phyloP scores from a whole-genome alignment of 2,797 vertebrate species.

The Eurystomus glaucurus region DNA sequence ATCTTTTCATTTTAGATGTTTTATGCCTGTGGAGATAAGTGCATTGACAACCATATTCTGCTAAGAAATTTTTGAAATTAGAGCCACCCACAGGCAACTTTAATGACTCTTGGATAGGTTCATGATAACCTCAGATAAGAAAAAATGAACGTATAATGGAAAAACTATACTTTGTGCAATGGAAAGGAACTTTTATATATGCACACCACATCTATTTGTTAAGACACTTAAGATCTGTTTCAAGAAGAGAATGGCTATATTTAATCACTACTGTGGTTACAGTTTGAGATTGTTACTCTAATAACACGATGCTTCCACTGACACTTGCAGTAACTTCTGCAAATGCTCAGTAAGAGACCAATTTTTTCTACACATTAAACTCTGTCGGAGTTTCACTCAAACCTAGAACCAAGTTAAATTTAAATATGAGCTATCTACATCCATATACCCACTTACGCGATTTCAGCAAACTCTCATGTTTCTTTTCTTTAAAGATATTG shows the following conservation, averaged over 20 bases:
- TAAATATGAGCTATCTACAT: neutral
- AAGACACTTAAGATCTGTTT: neutral
- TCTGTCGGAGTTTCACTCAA: neutral
- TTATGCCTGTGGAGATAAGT: neutral
- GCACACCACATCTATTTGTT: neutral
- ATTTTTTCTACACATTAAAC: neutral
- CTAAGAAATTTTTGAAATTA: conserved; percentile 25
- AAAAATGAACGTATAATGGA: neutral
- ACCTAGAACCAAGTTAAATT: neutral
- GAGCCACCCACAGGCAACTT: neutral
- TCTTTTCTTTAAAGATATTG: neutral
- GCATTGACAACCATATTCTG: neutral
- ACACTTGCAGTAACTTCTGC: neutral
- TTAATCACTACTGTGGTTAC: neutral
- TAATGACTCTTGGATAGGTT: neutral
- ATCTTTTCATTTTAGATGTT: neutral
- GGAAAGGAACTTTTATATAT: neutral
- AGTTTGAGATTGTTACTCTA: neutral
- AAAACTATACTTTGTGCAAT: neutral
- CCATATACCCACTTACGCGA: neutral
- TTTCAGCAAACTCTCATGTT: neutral
- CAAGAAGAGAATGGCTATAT: neutral
- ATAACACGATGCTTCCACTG: neutral
- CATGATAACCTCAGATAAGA: neutral
- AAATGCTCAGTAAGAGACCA: neutral